These are phyloP conservation scores for Nycticryphes semicollaris DNA, from an alignment of 2,113 vertebrate species.

Conservation along the genomic window DNA sequence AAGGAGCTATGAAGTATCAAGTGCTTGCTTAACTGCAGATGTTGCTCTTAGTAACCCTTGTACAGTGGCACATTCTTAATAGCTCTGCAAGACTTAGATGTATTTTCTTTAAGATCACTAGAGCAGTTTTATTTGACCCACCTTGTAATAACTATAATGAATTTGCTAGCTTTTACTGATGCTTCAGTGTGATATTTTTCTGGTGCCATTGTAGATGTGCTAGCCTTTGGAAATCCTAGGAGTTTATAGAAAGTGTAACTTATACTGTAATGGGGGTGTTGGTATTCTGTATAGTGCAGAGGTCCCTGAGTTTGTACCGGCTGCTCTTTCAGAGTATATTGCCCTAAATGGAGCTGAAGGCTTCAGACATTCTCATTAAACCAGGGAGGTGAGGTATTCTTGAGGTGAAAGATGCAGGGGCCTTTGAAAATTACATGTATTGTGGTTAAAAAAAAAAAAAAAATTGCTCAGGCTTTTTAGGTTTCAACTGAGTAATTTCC, in stretches of 20 bases:
- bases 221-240: background rate
- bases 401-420: background rate
- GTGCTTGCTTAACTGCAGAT: background rate
- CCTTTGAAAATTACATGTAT: background rate
- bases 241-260: background rate
- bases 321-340: background rate
- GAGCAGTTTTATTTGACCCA: background rate
- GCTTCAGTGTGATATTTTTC: background rate
- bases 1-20: background rate
- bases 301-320: background rate
- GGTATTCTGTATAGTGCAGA: background rate
- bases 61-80: background rate
- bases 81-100: background rate
- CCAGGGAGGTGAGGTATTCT: background rate
- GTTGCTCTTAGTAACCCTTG: background rate
- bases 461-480: background rate
- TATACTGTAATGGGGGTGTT: background rate
- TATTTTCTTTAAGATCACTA: background rate
- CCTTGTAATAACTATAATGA: background rate
- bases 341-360: background rate
- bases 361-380: background rate
- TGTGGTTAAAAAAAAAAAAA: background rate
- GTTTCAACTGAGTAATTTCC: constrained; percentile 31
- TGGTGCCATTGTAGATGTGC: background rate
- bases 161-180: background rate